Conservation (phyloP, 2,113 vertebrate genomes). For the Aegotheles bennettii region DNA sequence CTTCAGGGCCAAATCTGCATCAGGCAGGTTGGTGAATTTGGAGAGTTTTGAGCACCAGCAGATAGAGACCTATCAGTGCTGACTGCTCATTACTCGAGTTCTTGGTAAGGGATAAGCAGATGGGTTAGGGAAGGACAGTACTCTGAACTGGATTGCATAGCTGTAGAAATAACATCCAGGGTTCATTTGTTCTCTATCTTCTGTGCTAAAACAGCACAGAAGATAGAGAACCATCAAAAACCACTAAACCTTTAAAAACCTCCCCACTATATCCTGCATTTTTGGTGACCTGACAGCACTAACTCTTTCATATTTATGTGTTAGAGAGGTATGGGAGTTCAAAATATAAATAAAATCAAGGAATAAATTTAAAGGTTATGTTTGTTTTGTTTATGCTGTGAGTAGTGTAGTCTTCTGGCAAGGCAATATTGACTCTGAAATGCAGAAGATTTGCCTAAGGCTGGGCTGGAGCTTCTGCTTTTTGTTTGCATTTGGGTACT, state of each 20-base stretch:
- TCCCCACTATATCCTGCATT: not conserved
- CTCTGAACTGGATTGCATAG: not conserved
- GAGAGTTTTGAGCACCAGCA: not conserved
- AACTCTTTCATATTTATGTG: not conserved
- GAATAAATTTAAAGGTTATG: not conserved
- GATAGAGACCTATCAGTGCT: not conserved
- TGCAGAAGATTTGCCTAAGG: not conserved
- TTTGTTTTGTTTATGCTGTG: not conserved
- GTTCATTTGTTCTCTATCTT: not conserved
- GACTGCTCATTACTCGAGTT: not conserved
- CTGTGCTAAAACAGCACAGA: not conserved
- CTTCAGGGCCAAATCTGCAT: not conserved
- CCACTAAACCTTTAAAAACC: not conserved
- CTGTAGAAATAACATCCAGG: not conserved
- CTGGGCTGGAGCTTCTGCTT: not conserved
- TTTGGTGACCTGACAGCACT: not conserved
- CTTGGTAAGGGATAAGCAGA: not conserved
- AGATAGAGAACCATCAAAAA: not conserved
- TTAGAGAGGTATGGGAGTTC: not conserved
- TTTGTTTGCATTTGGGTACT: not conserved
- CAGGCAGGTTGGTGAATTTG: not conserved
- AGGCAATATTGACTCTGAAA: not conserved
- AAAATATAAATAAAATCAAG: not conserved
- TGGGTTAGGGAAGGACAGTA: not conserved
- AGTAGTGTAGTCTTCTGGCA: not conserved